A percentile compares a stretch with the other conserved stretches of the same genome.
phyloP scores from a whole-genome alignment of 2,113 vertebrate genomes.

The Connochaetes taurinus region DNA sequence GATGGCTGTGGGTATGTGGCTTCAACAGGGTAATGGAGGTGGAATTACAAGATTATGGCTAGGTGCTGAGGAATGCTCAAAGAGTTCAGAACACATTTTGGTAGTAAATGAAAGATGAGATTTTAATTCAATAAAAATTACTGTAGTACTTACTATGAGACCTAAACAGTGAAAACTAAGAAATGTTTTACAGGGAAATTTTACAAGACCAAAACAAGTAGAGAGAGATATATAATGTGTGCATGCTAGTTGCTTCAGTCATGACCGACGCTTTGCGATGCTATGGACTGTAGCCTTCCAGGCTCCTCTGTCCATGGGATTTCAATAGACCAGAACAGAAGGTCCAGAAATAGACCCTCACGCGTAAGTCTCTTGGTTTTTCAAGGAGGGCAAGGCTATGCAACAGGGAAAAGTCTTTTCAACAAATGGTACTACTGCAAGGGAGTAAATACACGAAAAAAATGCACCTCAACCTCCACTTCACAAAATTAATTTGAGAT shows the following conservation, averaged over 20 bases:
- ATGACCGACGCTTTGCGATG: fast-evolving
- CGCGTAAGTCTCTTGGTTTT: background rate
- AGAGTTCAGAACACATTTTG: background rate
- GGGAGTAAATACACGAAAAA: background rate
- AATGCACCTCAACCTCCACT: background rate
- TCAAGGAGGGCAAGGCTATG: background rate
- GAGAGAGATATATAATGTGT: background rate
- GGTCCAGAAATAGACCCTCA: background rate
- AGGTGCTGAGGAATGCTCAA: background rate
- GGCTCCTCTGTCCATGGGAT: background rate
- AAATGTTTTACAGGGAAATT: background rate
- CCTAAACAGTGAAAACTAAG: background rate
- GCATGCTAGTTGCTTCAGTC: background rate
- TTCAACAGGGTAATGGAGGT: background rate
- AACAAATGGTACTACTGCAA: background rate
- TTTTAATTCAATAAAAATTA: background rate
- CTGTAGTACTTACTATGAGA: background rate
- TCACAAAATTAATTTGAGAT: background rate
- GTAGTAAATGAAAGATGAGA: background rate
- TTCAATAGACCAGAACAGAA: background rate
- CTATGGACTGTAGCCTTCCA: background rate
- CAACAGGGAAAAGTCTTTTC: background rate
- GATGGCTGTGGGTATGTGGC: background rate
- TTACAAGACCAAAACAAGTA: background rate
- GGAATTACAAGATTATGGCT: background rate